Evolutionary conservation across 1,140 invertebrate genomes (phyloP).

Genomic region (Philopotamus ludificatus): DNA sequence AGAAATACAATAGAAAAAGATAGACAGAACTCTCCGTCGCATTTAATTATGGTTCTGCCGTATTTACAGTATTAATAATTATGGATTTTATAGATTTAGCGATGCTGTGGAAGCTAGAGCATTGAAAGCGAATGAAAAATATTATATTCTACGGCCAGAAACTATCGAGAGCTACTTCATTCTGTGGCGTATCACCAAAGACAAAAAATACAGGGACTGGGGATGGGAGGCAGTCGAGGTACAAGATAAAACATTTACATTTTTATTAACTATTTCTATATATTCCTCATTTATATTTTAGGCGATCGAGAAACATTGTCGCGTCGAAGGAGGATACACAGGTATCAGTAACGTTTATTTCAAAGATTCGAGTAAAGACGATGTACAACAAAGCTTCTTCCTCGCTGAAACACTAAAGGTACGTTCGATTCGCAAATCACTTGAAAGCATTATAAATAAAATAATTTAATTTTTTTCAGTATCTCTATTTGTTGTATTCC

Average conservation of each 20-base stretch:
- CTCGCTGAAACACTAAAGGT: conserved; percentile 98
- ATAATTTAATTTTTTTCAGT: conserved; percentile 63
- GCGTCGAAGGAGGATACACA: conserved; percentile 87
- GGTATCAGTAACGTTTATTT: conserved; percentile 94
- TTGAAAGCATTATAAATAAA: background rate
- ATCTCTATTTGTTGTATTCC: conserved; percentile 95
- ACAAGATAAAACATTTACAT: conserved; percentile 34
- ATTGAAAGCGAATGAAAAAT: conserved; percentile 87
- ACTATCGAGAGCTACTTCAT: conserved; percentile 97
- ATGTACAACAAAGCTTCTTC: conserved; percentile 98
- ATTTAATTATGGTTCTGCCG: too few species aligned
- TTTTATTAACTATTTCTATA: background rate
- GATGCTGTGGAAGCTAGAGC: conserved; percentile 87
- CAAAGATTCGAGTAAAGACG: conserved; percentile 82
- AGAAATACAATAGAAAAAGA: too few species aligned
- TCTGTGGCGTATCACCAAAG: conserved; percentile 93
- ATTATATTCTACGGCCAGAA: conserved; percentile 96
- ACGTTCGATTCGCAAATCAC: too few species aligned
- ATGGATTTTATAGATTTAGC: conserved; percentile 65
- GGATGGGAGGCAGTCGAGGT: conserved; percentile 94
- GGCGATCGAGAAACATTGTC: conserved; percentile 92
- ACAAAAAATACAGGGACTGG: conserved; percentile 96
- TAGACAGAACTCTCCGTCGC: too few species aligned
- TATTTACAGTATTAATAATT: too few species aligned
- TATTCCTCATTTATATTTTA: conserved; percentile 44